Percentiles rank a stretch among this genome's conserved stretches.
These are phyloP conservation scores for Gymnoscopelus microlampas DNA, from an alignment of 2,797 vertebrate species.

Conservation along the genomic window DNA sequence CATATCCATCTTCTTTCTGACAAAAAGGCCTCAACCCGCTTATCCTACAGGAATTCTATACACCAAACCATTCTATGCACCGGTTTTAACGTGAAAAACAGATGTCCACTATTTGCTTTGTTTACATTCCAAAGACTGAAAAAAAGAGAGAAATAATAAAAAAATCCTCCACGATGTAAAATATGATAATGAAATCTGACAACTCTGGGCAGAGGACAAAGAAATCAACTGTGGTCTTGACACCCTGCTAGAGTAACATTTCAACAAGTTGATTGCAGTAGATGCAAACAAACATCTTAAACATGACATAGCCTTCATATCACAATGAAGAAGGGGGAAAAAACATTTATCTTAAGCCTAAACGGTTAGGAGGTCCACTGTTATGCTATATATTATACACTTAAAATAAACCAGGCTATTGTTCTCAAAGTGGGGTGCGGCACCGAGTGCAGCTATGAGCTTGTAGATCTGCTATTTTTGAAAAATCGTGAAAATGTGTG, in stretches of 20 bases:
- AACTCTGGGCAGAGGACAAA: constrained; percentile 19
- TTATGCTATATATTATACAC: not conserved
- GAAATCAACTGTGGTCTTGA: constrained; percentile 33
- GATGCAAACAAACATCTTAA: constrained; percentile 20
- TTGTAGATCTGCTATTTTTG: not conserved
- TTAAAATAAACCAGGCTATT: not conserved
- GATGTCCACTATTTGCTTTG: constrained; percentile 89
- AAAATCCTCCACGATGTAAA: constrained; percentile 72
- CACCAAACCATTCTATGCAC: constrained; percentile 45
- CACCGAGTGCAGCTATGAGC: not conserved
- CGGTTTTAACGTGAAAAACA: constrained; percentile 86
- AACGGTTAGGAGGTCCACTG: too few relatives aligned
- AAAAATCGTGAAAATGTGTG: too few relatives aligned
- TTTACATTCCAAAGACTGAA: constrained; percentile 86
- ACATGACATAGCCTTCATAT: not conserved
- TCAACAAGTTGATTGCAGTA: constrained; percentile 22
- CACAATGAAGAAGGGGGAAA: too few relatives aligned
- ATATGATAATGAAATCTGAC: constrained; percentile 64
- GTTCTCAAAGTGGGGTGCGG: too few relatives aligned
- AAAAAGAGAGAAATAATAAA: constrained; percentile 49
- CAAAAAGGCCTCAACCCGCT: constrained; percentile 1
- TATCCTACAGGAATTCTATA: constrained; percentile 46
- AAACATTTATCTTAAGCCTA: too few relatives aligned
- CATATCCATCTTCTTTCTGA: not conserved
- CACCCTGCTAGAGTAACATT: constrained; percentile 22